Evolutionary conservation across 1,140 invertebrate genomes (phyloP), one percentile per base, ranked within the genome.

Genomic region (Thereuonema tuberculata): DNA sequence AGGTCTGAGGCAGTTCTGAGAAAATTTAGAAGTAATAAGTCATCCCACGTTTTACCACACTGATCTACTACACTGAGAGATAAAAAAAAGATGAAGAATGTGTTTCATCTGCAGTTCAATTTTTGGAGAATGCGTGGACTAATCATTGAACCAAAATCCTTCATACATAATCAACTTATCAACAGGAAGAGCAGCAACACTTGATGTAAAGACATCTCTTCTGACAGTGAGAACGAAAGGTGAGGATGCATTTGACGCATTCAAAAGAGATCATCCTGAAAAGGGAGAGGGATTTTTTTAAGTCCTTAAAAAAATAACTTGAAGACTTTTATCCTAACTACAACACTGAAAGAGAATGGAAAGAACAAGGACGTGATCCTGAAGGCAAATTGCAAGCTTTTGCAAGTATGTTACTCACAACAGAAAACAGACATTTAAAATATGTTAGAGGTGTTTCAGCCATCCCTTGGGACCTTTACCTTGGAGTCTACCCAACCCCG

Each of bases 401-500:
- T 43, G 9, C 37, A n/a, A n/a, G n/a, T n/a, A n/a, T n/a, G n/a
- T n/a, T n/a, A n/a, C n/a, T n/a, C n/a, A n/a, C n/a, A n/a, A 43
- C n/a, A 26, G 17, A 59, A 50, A 50, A 23, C 1, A 48, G 21
- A 59, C 14, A 23, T 50, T 20, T 43, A 43, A 25, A 24, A 49
- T 50, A 27, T 50, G 47, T 23, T 43, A 50, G 21, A 26, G 1
- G 43, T 59, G 17, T 17, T 59, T 14, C 58, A n/a, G 49, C 28
- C 60, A 20, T 58, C 58, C 15, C 49, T 50, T n/a, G n/a, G n/a
- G n/a, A n/a, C n/a, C n/a, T n/a, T n/a, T n/a, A n/a, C n/a, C n/a
- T n/a, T n/a, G n/a, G 54, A 28, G 49, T n/a, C 31, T 64, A 49
- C 25, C 53, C 3, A 63, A 1, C 43, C 20, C 29, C 23, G 57